Evolutionary conservation across 2,797 vertebrate species (phyloP), one percentile per base, ranked within the genome.

Genomic region (Sparus aurata): DNA sequence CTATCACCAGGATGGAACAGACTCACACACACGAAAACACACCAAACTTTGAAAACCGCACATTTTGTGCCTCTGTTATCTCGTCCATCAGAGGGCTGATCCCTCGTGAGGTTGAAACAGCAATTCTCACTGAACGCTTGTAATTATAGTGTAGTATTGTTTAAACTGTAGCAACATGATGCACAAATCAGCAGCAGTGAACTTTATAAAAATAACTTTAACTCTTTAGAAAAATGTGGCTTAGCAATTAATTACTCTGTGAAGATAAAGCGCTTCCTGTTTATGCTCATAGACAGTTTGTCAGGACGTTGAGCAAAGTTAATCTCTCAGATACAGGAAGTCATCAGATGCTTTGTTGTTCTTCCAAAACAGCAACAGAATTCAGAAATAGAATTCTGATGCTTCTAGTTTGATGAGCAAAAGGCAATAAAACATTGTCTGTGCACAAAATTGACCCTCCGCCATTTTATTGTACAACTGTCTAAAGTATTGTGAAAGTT

Each of bases 231-330:
- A 49, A 63, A 73, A 25, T 25, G 5, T 22, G 46, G 16, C 25
- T 53, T 55, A 68, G 9, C 12, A 74, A 79, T 81, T 55, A 70
- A 70, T 69, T 64, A 12, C 55, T 10, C 47, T 18, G 41, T 69
- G 50, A 34, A 79, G 86, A 89, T 87, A 83, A 85, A 46, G 1
- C 18, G n/a, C 61, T 91, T 94, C 92, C 93, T 95, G 91, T 94
- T 95, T 94, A 82, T 86, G 73, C 25, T 49, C 22, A 5, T 38
- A 38, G 27, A 82, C 5, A 18, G 54, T 81, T 90, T 73, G 87
- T 89, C 73, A 66, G 49, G 47, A 78, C 79, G 73, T 77, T 47
- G 46, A 60, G 65, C 69, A 84, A 86, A 75, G 76, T 83, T 72
- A 38, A 76, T 93, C 73, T 74, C 41, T 87, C 71, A 87, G 43